Conservation (phyloP, 2,113 vertebrate genomes). For the Elgaria multicarinata region DNA sequence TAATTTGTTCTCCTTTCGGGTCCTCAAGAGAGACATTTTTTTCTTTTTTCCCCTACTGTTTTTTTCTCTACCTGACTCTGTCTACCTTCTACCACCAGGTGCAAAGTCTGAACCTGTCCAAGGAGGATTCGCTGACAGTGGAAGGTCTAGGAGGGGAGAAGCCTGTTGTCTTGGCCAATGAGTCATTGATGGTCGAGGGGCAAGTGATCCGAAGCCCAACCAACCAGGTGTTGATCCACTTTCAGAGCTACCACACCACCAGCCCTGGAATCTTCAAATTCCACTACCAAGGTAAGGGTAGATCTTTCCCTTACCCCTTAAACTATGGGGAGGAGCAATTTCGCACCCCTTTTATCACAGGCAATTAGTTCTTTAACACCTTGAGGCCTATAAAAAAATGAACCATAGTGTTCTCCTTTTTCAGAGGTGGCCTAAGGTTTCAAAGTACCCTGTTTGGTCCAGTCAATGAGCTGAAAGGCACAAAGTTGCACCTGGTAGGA, state of each 20-base stretch:
- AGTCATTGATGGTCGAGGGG: conserved; percentile 89
- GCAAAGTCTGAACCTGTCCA: conserved; percentile 87
- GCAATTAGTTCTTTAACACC: background rate
- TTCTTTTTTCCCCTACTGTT: background rate
- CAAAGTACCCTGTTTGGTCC: background rate
- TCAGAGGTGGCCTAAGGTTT: background rate
- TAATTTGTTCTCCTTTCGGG: background rate
- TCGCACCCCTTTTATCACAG: background rate
- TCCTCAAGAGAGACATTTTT: too few relatives aligned
- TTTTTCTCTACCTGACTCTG: background rate
- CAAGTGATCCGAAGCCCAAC: conserved; percentile 92
- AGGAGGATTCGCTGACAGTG: conserved; percentile 87
- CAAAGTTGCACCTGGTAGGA: background rate
- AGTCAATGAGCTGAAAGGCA: background rate
- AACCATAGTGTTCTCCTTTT: background rate
- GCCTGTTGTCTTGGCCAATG: conserved; percentile 86
- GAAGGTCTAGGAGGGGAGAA: conserved; percentile 81
- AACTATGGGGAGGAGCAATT: background rate
- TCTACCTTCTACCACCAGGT: conserved; percentile 75
- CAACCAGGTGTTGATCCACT: conserved; percentile 89
- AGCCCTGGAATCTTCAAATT: conserved; percentile 87
- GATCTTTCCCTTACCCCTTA: background rate
- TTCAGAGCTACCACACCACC: conserved; percentile 83
- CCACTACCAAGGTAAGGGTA: conserved; percentile 87
- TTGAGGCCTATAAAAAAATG: background rate